phyloP scores from a whole-genome alignment of 1,140 invertebrate species.

The Zophobas morio region DNA sequence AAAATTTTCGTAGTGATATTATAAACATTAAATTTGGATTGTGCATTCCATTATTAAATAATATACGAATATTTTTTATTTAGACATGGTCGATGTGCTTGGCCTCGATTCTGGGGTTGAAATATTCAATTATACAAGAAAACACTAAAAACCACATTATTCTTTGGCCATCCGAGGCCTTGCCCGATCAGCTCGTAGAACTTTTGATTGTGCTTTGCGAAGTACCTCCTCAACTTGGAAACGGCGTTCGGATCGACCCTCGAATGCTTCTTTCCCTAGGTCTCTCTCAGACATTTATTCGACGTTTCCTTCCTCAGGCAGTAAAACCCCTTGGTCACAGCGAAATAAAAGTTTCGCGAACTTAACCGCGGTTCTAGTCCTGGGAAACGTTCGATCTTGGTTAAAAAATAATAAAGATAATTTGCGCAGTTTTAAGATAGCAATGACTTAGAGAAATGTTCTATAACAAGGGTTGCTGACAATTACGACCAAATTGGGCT shows the following conservation, averaged over 20 bases:
- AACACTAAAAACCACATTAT: constrained; percentile 64
- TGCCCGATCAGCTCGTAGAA: constrained; percentile 95
- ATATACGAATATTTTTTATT: no score
- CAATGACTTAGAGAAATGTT: no score
- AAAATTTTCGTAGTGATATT: no score
- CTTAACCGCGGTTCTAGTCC: constrained; percentile 83
- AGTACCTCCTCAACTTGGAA: constrained; percentile 92
- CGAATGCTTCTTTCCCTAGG: constrained; percentile 95
- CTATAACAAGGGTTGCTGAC: no score
- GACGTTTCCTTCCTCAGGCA: constrained; percentile 90
- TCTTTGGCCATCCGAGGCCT: constrained; percentile 92
- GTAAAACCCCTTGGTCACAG: constrained; percentile 97
- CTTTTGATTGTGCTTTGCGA: constrained; percentile 93
- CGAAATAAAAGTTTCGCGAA: constrained; percentile 96
- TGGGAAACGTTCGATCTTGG: constrained; percentile 89
- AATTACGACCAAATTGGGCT: no score
- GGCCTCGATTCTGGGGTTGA: not conserved
- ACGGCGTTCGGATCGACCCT: constrained; percentile 87
- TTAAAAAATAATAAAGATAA: no score
- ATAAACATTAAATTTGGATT: no score
- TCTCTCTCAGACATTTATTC: constrained; percentile 93
- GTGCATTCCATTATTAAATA: no score
- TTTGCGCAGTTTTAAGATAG: no score
- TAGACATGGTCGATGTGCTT: no score
- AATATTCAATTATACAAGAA: not conserved